A percentile compares a stretch with the other conserved stretches of the same genome.
These are phyloP conservation scores for Promerops cafer DNA, from an alignment of 2,113 vertebrate genomes.

Conservation along the genomic window DNA sequence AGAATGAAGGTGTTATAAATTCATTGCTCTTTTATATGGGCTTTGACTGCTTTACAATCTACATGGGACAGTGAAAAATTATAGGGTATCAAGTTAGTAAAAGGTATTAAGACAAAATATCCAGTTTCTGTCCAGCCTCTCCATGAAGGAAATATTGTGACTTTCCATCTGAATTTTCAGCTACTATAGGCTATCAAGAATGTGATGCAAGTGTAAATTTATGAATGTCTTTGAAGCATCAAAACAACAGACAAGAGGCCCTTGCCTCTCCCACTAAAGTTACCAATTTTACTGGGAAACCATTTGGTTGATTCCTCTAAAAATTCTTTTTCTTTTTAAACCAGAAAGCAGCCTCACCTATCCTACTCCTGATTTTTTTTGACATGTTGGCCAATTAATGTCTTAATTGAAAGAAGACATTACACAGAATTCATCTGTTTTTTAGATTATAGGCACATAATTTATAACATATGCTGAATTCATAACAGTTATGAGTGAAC, in stretches of 20 bases:
- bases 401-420: slow-evolving; percentile 10
- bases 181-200: neutral
- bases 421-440: neutral
- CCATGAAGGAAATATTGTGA: neutral
- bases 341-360: neutral
- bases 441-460: neutral
- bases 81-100: neutral
- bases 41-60: neutral
- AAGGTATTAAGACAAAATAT: neutral
- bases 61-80: neutral
- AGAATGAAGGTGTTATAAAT: neutral
- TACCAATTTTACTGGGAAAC: neutral
- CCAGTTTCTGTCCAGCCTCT: neutral
- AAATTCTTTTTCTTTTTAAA: neutral
- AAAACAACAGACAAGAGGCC: neutral
- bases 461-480: slow-evolving; percentile 16
- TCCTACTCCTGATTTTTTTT: neutral
- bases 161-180: neutral
- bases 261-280: neutral
- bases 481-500: neutral
- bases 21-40: neutral
- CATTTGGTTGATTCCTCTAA: neutral
- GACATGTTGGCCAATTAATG: neutral
- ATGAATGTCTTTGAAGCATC: neutral
- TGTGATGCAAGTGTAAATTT: neutral